phyloP scores from a whole-genome alignment of 2,888 invertebrate genomes.

The Nomada fucata region DNA sequence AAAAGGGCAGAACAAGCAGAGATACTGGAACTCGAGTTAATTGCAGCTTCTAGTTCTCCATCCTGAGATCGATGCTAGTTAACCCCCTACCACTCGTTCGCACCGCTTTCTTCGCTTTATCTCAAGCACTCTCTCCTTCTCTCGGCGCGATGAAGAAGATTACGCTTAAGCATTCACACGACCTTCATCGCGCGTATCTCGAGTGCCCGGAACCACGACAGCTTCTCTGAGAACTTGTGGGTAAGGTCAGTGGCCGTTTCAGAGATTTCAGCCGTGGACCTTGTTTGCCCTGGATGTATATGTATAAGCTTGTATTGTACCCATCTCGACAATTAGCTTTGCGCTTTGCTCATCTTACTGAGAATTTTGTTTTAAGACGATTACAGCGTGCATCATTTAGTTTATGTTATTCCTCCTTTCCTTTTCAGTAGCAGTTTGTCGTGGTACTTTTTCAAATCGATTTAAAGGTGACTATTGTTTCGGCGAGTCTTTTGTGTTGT shows the following conservation, averaged over 20 bases:
- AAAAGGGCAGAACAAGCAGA: slow-evolving; percentile 31
- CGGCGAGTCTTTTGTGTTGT: background rate
- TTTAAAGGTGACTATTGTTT: background rate
- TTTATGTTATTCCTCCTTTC: too few species aligned
- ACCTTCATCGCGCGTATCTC: slow-evolving; percentile 56
- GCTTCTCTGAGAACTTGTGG: slow-evolving; percentile 31
- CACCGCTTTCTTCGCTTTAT: slow-evolving; percentile 38
- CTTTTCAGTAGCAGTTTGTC: background rate
- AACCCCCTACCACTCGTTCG: slow-evolving; percentile 46
- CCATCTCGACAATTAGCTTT: background rate
- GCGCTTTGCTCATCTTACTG: background rate
- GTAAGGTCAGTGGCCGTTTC: slow-evolving; percentile 53
- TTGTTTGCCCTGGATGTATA: slow-evolving; percentile 3
- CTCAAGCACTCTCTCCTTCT: slow-evolving; percentile 38
- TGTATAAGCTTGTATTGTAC: too few species aligned
- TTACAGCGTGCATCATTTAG: background rate
- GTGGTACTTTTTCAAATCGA: background rate
- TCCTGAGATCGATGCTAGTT: slow-evolving; percentile 68
- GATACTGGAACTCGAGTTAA: slow-evolving; percentile 60
- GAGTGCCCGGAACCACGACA: slow-evolving; percentile 49
- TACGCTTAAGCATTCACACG: slow-evolving; percentile 59
- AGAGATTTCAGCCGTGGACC: slow-evolving; percentile 48
- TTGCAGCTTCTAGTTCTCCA: slow-evolving; percentile 66
- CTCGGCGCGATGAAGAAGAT: slow-evolving; percentile 43
- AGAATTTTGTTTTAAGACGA: background rate